Evolutionary conservation across 2,888 invertebrate species (phyloP).

Genomic region (Drosophila acutilabella): DNA sequence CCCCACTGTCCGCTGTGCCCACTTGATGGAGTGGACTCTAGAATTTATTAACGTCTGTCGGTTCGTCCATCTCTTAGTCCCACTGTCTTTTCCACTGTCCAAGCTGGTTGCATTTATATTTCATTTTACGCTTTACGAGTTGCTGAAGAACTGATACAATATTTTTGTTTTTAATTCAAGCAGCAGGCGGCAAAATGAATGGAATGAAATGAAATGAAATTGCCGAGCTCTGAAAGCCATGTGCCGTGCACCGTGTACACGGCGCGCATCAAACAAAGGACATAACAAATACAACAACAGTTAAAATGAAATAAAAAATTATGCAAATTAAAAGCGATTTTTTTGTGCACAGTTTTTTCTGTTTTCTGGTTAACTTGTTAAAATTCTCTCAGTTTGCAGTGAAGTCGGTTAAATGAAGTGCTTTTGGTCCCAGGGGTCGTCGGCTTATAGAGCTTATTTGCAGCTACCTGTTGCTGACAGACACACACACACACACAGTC

Average conservation of each 20-base stretch:
- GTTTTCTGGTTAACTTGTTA: slow-evolving; percentile 39
- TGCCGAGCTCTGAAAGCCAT: slow-evolving; percentile 34
- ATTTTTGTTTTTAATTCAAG: slow-evolving; percentile 71
- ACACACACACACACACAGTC: slow-evolving; percentile 29
- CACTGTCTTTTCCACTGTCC: slow-evolving; percentile 5
- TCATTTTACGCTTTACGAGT: slow-evolving; percentile 68
- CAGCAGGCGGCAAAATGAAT: slow-evolving; percentile 47
- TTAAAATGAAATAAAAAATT: slow-evolving; percentile 52
- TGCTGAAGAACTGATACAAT: slow-evolving; percentile 77
- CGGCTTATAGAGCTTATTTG: slow-evolving; percentile 31
- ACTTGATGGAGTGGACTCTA: slow-evolving; percentile 68
- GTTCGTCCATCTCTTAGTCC: slow-evolving; percentile 9
- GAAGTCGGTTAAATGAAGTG: slow-evolving; percentile 18
- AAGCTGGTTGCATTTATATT: slow-evolving; percentile 66
- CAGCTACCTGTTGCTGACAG: slow-evolving; percentile 13
- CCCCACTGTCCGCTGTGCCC: slow-evolving; percentile 20
- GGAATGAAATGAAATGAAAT: slow-evolving; percentile 47
- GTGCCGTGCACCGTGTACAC: slow-evolving; percentile 13
- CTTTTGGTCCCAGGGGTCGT: slow-evolving; percentile 8
- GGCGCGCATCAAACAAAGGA: slow-evolving; percentile 44
- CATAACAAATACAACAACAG: slow-evolving; percentile 16
- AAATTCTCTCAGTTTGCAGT: slow-evolving; percentile 38
- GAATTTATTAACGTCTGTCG: slow-evolving; percentile 67
- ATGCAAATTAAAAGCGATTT: slow-evolving; percentile 68
- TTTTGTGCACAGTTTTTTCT: slow-evolving; percentile 1